Conservation (phyloP, 1,140 invertebrate species). For the Zeugodacus cucurbitae region DNA sequence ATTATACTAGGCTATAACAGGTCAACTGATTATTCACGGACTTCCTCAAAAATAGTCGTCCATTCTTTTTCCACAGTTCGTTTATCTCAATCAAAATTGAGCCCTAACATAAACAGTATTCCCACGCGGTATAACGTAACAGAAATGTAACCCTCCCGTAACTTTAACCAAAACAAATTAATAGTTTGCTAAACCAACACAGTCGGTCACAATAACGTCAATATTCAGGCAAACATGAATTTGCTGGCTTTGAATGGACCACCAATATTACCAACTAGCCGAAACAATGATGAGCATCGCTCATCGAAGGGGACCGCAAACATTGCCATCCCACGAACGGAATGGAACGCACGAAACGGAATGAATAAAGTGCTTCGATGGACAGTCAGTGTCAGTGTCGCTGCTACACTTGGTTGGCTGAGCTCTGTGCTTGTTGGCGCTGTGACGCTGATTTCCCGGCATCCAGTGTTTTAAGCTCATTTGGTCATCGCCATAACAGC, state of each 20-base stretch:
- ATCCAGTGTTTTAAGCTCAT: not conserved
- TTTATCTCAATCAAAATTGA: too few species aligned
- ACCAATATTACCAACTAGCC: not conserved
- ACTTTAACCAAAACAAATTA: slow-evolving; percentile 29
- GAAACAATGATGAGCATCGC: not conserved
- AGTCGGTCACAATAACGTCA: slow-evolving; percentile 49
- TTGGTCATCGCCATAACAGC: not conserved
- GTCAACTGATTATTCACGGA: too few species aligned
- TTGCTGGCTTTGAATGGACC: not conserved
- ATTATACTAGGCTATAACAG: too few species aligned
- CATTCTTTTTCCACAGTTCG: too few species aligned
- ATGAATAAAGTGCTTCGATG: not conserved
- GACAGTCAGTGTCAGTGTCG: not conserved
- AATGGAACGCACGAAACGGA: not conserved
- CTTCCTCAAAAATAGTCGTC: too few species aligned
- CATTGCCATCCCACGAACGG: not conserved
- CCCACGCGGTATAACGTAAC: not conserved
- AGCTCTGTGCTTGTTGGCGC: not conserved
- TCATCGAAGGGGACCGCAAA: not conserved
- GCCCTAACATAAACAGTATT: too few species aligned
- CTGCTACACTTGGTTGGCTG: not conserved
- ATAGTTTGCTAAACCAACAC: slow-evolving; percentile 33
- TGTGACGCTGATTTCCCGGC: not conserved
- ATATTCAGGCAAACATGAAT: slow-evolving; percentile 43
- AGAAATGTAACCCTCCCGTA: not conserved